These are phyloP conservation scores for Calameuta filiformis DNA, from an alignment of 2,888 invertebrate species.

Conservation along the genomic window DNA sequence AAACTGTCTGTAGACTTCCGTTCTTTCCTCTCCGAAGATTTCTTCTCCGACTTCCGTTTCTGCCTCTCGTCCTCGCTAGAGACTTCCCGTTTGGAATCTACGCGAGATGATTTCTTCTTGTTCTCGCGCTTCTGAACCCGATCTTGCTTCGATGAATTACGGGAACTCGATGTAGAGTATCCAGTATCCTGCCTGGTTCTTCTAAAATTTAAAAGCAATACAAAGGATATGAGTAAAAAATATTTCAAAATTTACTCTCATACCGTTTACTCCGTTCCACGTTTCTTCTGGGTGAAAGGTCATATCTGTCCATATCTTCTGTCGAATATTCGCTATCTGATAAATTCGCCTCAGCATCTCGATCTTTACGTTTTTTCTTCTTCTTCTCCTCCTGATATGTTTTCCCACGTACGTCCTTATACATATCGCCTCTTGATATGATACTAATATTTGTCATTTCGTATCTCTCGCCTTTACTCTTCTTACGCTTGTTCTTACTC, in stretches of 20 bases:
- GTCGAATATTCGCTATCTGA: constrained; percentile 51
- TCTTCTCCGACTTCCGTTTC: constrained; percentile 26
- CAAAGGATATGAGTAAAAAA: background rate
- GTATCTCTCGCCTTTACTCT: constrained; percentile 46
- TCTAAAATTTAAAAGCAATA: constrained; percentile 42
- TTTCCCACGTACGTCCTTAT: constrained; percentile 32
- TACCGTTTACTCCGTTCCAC: constrained; percentile 21
- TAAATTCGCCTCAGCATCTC: constrained; percentile 42
- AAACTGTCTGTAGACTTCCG: constrained; percentile 9
- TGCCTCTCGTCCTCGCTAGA: constrained; percentile 27
- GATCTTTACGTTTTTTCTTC: constrained; percentile 34
- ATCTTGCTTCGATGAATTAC: constrained; percentile 65
- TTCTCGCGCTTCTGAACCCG: constrained; percentile 42
- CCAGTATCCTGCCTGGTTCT: constrained; percentile 74
- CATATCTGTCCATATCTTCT: constrained; percentile 49
- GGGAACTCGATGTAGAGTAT: constrained; percentile 76
- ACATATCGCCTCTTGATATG: constrained; percentile 49
- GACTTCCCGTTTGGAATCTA: constrained; percentile 33
- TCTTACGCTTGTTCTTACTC: constrained; percentile 65
- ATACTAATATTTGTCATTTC: constrained; percentile 54
- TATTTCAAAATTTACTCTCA: constrained; percentile 1
- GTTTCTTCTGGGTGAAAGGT: constrained; percentile 40
- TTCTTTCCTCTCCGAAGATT: constrained; percentile 15
- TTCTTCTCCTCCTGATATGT: constrained; percentile 32
- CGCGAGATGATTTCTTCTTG: constrained; percentile 39